Percentiles rank a stretch among this genome's conserved stretches.
Evolutionary conservation across 2,113 vertebrate species (phyloP).

Genomic region (Drymodes brunneopygia): DNA sequence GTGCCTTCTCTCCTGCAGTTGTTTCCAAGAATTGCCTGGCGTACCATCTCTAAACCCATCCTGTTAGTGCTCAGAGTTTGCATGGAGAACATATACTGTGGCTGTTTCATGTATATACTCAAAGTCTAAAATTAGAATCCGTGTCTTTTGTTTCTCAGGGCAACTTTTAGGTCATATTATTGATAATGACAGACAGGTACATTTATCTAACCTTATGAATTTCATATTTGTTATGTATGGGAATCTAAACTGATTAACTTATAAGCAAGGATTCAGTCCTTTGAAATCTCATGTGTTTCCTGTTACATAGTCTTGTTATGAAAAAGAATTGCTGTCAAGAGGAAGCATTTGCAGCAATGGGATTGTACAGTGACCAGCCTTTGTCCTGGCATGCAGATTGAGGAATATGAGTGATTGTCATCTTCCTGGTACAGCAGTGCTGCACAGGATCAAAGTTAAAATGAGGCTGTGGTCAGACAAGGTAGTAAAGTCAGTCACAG

Average conservation of each 20-base stretch:
- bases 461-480: background rate
- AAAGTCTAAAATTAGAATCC: background rate
- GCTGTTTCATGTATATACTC: background rate
- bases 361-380: background rate
- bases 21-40: background rate
- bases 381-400: background rate
- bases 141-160: background rate
- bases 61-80: background rate
- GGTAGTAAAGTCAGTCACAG: background rate
- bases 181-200: background rate
- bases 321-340: background rate
- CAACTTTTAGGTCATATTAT: background rate
- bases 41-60: background rate
- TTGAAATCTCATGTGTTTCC: background rate
- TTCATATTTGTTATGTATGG: background rate
- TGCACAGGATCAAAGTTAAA: background rate
- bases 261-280: background rate
- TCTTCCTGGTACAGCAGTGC: background rate
- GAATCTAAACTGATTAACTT: background rate
- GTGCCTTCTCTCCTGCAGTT: background rate
- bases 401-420: background rate
- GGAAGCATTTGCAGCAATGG: background rate
- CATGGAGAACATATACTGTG: rapidly evolving
- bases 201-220: background rate
- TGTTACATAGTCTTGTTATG: background rate